Evolutionary conservation across 2,797 vertebrate genomes (phyloP), one percentile per base, ranked within the genome.

Genomic region (Alfaro cultratus): DNA sequence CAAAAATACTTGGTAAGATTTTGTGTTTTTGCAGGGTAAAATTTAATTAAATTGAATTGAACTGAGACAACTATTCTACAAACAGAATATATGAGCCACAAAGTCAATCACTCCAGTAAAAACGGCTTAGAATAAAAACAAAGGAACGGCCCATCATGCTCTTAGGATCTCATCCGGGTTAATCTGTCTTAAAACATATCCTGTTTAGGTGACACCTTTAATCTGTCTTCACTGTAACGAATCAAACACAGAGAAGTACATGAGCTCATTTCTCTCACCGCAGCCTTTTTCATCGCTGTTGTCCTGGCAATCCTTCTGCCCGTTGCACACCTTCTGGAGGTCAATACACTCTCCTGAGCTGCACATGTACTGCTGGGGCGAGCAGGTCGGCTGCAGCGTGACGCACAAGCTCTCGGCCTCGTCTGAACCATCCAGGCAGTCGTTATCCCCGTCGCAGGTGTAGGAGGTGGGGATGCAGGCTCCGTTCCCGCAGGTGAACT

Each of bases 401-500:
- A 47, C 83, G 81, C 98, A 99, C 64, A 97, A 88, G 75, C 96
- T 95, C 34, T 96, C 96, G 13, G 93, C 92, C 83, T 99, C 98
- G 74, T 99, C 98, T 0, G 97, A 98, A 62, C 96, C 95, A 57
- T 99, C 98, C 78, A 94, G 89, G 57, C 98, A 99, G 91, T 99
- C 97, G 11, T 86, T 96, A 46, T 96, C 92, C 0, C 96, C 96
- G 41, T 99, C 98, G 60, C 98, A 99, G 80, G 93, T 21, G 29
- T 88, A 97, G 29, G 75, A 77, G 70, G 91, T 85, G 2, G 74
- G 80, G 90, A 98, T 95, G 91, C 98, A 99, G 76, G 93, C 95
- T n/a, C 97, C 98, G 1, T 99, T 99, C 85, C 96, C 91, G 84
- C 98, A 99, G 68, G 97, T 98, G 89, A 99, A 99, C 89, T 98